Percentiles rank a stretch among this genome's conserved stretches.
phyloP scores from a whole-genome alignment of 2,888 invertebrate species.

The Lutraria lutraria region DNA sequence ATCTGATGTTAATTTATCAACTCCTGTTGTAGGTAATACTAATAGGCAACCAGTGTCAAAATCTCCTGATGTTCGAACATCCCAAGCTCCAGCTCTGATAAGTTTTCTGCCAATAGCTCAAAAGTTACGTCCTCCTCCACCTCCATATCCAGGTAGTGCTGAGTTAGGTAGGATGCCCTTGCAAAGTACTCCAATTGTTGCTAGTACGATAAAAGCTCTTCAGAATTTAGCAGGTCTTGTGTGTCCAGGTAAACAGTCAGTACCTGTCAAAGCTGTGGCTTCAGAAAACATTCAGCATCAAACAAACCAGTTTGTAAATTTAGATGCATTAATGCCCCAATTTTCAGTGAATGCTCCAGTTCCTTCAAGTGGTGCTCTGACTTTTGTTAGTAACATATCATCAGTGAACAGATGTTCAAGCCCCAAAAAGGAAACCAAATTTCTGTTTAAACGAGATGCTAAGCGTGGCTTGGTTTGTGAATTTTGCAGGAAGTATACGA shows the following conservation, averaged over 20 bases:
- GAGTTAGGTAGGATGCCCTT: background rate
- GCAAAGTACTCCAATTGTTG: background rate
- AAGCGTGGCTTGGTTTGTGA: constrained; percentile 68
- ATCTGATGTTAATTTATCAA: background rate
- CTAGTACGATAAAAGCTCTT: background rate
- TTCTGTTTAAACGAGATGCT: constrained; percentile 61
- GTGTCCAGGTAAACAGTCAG: background rate
- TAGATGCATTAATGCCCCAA: background rate
- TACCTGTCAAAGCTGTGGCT: background rate
- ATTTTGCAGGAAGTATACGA: constrained; percentile 65
- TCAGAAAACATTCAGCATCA: background rate
- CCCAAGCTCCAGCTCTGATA: background rate
- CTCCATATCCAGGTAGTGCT: background rate
- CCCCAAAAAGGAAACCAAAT: constrained; percentile 33
- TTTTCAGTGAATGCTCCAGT: too few species aligned
- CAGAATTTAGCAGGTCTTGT: background rate
- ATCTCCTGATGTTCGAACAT: background rate
- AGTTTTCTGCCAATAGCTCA: background rate
- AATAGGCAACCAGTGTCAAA: background rate
- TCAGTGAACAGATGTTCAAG: background rate
- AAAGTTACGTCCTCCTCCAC: background rate
- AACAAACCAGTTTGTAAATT: background rate
- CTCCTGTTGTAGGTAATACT: background rate
- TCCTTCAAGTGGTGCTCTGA: background rate
- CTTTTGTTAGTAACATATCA: background rate